Percentiles rank a stretch among this genome's conserved stretches.
phyloP scores from a whole-genome alignment of 2,888 invertebrate genomes.

The Gastracanthus pulcherrimus region DNA sequence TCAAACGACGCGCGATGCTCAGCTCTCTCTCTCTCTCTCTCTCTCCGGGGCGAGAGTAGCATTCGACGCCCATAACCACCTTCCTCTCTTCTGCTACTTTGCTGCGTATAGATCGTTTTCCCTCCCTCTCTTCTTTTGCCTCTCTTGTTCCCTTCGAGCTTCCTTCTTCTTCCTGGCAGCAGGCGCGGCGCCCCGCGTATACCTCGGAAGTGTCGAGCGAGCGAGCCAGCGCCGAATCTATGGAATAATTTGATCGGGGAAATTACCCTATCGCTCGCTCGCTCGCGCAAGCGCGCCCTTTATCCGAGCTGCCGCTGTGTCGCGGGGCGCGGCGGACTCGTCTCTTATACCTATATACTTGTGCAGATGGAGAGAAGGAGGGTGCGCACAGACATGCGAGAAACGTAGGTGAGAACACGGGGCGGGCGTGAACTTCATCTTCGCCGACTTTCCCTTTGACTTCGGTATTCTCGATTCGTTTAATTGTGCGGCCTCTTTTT shows the following conservation, averaged over 20 bases:
- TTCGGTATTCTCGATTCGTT: neutral
- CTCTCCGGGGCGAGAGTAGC: slow-evolving; percentile 15
- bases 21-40: neutral
- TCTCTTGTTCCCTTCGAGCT: neutral
- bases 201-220: slow-evolving; percentile 60
- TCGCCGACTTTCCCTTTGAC: neutral
- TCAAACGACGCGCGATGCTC: slow-evolving; percentile 70
- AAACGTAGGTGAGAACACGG: neutral
- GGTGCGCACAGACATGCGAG: neutral
- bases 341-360: too few relatives aligned
- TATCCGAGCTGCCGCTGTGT: slow-evolving; percentile 4
- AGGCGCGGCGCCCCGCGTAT: slow-evolving; percentile 40
- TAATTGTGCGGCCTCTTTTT: too few relatives aligned
- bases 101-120: neutral
- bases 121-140: neutral
- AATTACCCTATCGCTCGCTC: slow-evolving; percentile 39
- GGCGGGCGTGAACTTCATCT: neutral
- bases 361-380: neutral
- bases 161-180: neutral
- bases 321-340: neutral
- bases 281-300: slow-evolving; percentile 1
- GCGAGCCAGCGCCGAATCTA: slow-evolving; percentile 9
- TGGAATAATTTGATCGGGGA: slow-evolving; percentile 54
- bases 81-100: neutral
- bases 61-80: slow-evolving; percentile 68